These are phyloP conservation scores for Frieseomelitta varia DNA, from an alignment of 1,140 invertebrate species.

Conservation along the genomic window DNA sequence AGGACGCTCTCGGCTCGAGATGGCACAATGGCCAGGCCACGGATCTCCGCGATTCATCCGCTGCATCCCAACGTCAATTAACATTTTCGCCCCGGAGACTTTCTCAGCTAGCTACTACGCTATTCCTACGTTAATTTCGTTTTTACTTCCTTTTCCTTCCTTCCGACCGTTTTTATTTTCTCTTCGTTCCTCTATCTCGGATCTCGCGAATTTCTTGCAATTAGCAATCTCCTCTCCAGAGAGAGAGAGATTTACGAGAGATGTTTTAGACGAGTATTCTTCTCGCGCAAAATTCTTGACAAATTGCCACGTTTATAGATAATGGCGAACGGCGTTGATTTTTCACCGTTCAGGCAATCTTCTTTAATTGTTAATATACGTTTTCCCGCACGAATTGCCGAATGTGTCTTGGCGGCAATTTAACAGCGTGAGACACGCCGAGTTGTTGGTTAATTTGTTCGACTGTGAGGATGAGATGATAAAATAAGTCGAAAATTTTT, in stretches of 20 bases:
- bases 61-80: conserved; percentile 33
- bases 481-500: too few species aligned
- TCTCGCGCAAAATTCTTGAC: not conserved
- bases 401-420: not conserved
- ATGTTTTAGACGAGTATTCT: not conserved
- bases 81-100: conserved; percentile 7
- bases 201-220: not conserved
- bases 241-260: not conserved
- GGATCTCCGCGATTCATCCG: not conserved
- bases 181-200: not conserved
- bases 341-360: not conserved
- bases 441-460: not conserved
- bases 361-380: not conserved
- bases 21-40: not conserved
- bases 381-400: not conserved
- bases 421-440: not conserved
- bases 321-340: not conserved
- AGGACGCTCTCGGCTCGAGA: conserved; percentile 45
- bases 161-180: not conserved
- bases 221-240: not conserved
- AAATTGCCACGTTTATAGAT: not conserved
- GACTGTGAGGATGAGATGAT: too few species aligned
- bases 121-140: conserved; percentile 13
- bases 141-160: not conserved
- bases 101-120: conserved; percentile 4